A percentile compares a stretch with the other conserved stretches of the same genome.
These are phyloP conservation scores for Dicerorhinus sumatrensis DNA, from an alignment of 2,113 vertebrate genomes.

Conservation along the genomic window DNA sequence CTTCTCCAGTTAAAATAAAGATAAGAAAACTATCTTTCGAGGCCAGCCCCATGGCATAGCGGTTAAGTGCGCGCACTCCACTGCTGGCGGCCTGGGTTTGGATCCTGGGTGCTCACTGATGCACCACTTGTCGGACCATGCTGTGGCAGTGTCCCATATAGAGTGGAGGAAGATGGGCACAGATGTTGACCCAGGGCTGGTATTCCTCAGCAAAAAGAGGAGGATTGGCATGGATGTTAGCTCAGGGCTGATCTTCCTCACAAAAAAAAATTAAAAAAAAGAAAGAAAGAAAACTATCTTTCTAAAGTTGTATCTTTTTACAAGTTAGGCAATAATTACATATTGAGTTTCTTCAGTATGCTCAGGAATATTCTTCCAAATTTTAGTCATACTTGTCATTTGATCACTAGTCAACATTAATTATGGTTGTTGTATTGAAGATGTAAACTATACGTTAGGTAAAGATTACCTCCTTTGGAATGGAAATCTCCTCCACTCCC, in stretches of 20 bases:
- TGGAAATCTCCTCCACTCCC: neutral
- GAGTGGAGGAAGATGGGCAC: no score
- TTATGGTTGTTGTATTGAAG: neutral
- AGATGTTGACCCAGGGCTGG: no score
- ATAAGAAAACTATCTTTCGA: neutral
- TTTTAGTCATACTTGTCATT: neutral
- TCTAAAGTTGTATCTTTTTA: neutral
- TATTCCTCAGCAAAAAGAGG: no score
- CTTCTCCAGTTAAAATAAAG: neutral
- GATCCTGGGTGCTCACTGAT: no score
- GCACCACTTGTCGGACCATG: no score
- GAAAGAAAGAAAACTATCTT: neutral
- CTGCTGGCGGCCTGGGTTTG: no score
- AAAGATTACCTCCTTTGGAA: neutral
- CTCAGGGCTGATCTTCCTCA: no score
- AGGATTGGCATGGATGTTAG: no score
- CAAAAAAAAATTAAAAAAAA: no score
- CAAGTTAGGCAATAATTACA: neutral
- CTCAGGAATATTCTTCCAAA: neutral
- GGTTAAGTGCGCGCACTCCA: no score
- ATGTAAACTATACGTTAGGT: neutral
- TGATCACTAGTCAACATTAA: neutral
- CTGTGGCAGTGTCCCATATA: no score
- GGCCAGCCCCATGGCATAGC: no score
- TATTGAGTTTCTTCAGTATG: neutral